Percentiles rank a stretch among this genome's conserved stretches.
phyloP scores from a whole-genome alignment of 2,797 vertebrate species.

The Calcarius lapponicus region DNA sequence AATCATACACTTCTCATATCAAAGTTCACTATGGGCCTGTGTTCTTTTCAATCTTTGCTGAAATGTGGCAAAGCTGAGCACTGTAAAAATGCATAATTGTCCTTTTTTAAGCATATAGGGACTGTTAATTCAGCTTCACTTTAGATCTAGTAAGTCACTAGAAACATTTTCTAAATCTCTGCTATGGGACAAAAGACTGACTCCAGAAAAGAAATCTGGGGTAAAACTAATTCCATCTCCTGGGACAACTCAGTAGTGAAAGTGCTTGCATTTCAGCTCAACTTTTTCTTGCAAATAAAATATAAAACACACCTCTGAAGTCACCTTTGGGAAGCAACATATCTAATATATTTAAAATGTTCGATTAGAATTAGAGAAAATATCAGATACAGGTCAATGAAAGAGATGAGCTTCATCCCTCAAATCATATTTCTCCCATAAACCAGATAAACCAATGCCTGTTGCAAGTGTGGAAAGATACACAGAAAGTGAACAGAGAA shows the following conservation, averaged over 20 bases:
- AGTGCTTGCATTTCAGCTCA: not conserved
- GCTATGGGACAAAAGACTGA: not conserved
- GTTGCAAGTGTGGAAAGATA: not conserved
- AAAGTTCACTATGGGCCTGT: fast-evolving
- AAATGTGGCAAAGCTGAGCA: not conserved
- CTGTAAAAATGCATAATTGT: not conserved
- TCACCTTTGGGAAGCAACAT: not conserved
- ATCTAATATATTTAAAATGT: not conserved
- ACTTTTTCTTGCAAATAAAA: not conserved
- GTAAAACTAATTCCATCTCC: not conserved
- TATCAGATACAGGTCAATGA: not conserved
- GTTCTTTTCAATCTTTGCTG: not conserved
- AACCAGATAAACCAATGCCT: not conserved
- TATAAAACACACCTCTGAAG: not conserved
- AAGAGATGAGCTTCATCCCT: not conserved
- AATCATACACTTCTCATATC: not conserved
- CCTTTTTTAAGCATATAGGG: not conserved
- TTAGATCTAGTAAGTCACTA: not conserved
- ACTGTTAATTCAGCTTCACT: not conserved
- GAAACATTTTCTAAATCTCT: not conserved
- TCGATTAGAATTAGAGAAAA: not conserved
- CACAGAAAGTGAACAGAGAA: not conserved
- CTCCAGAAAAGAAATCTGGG: not conserved
- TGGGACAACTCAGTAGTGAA: not conserved
- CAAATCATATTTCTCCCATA: not conserved